Percentiles rank a stretch among this genome's conserved stretches.
Conservation (phyloP, 2,888 invertebrate genomes). For the Calephelis perditalis region DNA sequence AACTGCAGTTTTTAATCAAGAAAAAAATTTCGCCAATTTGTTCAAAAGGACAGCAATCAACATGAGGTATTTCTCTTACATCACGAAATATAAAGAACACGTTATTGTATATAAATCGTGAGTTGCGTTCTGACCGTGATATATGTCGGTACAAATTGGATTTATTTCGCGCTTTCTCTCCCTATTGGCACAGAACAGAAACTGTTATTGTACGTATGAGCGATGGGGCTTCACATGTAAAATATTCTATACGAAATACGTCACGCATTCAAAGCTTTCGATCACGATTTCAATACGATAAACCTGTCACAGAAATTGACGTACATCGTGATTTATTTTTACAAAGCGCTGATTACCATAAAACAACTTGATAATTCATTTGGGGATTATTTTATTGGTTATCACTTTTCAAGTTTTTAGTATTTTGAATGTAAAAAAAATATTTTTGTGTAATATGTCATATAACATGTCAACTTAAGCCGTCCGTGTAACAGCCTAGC, state of each 20-base stretch:
- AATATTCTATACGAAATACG: conserved; percentile 56
- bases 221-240: conserved; percentile 68
- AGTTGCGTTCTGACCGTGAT: conserved; percentile 63
- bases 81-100: conserved; percentile 30
- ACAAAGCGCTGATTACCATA: conserved; percentile 2
- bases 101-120: conserved; percentile 66
- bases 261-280: conserved; percentile 49
- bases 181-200: conserved; percentile 60
- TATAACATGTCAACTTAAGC: too few relatives aligned
- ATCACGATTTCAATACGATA: conserved; percentile 47
- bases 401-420: too few relatives aligned
- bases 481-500: too few relatives aligned
- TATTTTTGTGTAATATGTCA: too few relatives aligned
- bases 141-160: conserved; percentile 72
- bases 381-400: too few relatives aligned
- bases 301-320: conserved; percentile 39
- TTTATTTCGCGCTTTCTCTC: conserved; percentile 63
- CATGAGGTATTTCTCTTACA: neutral
- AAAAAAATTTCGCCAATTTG: neutral
- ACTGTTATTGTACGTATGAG: conserved; percentile 70
- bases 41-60: conserved; percentile 6
- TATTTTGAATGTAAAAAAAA: too few relatives aligned
- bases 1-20: neutral
- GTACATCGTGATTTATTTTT: conserved; percentile 34
- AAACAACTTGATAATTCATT: conserved; percentile 5